phyloP scores from a whole-genome alignment of 2,797 vertebrate species.

The Heliangelus exortis region DNA sequence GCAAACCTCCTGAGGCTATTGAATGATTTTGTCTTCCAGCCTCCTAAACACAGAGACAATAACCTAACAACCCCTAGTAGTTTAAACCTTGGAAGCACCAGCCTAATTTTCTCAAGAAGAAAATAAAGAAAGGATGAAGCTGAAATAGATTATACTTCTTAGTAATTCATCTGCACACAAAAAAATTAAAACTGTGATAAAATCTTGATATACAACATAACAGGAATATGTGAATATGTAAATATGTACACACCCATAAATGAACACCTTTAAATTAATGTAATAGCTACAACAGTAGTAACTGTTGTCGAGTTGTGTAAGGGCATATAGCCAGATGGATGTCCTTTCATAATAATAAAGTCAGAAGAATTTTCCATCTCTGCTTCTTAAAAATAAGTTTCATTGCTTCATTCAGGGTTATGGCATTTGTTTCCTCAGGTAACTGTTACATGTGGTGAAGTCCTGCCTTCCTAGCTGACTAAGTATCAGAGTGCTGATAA shows the following conservation, averaged over 20 bases:
- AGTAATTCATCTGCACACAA: not conserved
- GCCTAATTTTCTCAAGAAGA: not conserved
- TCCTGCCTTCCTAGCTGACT: not conserved
- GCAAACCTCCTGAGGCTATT: conserved; percentile 1
- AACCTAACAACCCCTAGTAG: not conserved
- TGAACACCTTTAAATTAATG: not conserved
- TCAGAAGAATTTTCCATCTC: not conserved
- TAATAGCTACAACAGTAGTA: not conserved
- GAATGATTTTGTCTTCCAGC: not conserved
- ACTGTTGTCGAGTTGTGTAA: not conserved
- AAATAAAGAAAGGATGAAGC: not conserved
- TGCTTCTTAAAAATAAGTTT: not conserved
- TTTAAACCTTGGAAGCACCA: not conserved
- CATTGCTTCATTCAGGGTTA: fast-evolving
- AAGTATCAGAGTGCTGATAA: not conserved
- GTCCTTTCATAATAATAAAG: not conserved
- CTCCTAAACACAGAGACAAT: not conserved
- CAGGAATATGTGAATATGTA: not conserved
- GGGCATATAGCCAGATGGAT: fast-evolving
- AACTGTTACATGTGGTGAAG: fast-evolving
- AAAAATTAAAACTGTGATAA: not conserved
- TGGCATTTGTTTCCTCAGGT: not conserved
- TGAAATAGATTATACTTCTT: not conserved
- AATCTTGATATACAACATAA: not conserved
- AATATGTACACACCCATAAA: not conserved